These are phyloP conservation scores for Muntiacus reevesi DNA, from an alignment of 2,113 vertebrate genomes.

Conservation along the genomic window DNA sequence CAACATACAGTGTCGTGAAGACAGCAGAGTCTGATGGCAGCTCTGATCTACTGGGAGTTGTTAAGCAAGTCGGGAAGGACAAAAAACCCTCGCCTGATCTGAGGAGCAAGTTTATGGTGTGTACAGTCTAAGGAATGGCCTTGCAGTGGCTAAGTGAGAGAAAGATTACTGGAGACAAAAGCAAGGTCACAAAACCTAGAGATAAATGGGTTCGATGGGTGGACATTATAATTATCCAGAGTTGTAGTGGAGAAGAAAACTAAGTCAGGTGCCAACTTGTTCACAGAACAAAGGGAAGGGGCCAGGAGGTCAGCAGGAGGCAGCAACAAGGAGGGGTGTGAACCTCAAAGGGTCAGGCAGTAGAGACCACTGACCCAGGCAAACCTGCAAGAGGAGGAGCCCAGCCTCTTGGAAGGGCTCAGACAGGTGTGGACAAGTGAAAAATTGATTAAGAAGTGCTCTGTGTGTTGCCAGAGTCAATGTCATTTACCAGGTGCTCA, in stretches of 20 bases:
- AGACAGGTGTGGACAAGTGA: neutral
- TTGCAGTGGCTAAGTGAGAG: neutral
- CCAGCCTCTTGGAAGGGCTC: neutral
- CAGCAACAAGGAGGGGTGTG: neutral
- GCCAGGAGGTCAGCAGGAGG: neutral
- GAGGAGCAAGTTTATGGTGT: neutral
- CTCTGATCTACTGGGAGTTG: neutral
- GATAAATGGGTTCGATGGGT: neutral
- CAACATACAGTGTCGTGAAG: neutral
- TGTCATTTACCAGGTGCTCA: neutral
- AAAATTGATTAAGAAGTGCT: neutral
- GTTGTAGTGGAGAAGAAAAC: neutral
- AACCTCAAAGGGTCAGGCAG: neutral
- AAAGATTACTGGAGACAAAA: neutral
- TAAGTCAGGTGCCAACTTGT: neutral
- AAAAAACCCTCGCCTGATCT: neutral
- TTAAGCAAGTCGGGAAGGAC: neutral
- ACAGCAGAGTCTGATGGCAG: neutral
- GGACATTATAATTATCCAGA: neutral
- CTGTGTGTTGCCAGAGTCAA: neutral
- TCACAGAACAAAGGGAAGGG: neutral
- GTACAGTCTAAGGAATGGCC: neutral
- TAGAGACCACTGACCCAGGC: neutral
- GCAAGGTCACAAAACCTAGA: neutral
- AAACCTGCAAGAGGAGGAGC: neutral